phyloP scores from a whole-genome alignment of 1,140 invertebrate species.

The Heliconius eleuchia region DNA sequence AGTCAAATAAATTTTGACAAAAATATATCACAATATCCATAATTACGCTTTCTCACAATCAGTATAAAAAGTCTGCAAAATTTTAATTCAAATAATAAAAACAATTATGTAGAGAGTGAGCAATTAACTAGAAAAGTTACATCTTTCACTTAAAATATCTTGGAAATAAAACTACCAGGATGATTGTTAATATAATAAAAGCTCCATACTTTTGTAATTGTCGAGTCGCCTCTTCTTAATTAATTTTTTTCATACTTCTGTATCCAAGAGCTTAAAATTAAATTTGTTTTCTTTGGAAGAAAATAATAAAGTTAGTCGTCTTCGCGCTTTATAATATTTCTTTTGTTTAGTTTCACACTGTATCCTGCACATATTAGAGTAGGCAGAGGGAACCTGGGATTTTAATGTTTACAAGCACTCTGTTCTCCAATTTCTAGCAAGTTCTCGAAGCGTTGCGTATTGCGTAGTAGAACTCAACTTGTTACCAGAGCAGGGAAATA shows the following conservation, averaged over 20 bases:
- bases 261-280: background rate
- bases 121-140: background rate
- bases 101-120: background rate
- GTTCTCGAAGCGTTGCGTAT: too few species aligned
- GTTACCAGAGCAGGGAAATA: too few species aligned
- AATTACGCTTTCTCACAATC: too few species aligned
- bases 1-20: too few species aligned
- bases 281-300: background rate
- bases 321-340: background rate
- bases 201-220: background rate
- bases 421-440: too few species aligned
- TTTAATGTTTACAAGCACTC: background rate
- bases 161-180: background rate
- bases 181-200: slow-evolving; percentile 14
- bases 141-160: background rate
- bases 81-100: background rate
- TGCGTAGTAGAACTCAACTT: too few species aligned
- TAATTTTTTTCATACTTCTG: background rate
- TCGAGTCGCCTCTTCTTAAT: background rate
- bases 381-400: background rate
- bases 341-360: background rate
- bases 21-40: too few species aligned
- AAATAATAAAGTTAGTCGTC: background rate
- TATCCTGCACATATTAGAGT: too few species aligned
- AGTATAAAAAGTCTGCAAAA: background rate